A percentile compares a stretch with the other conserved stretches of the same genome.
Evolutionary conservation across 2,797 vertebrate genomes (phyloP).

Genomic region (Chiloscyllium punctatum): DNA sequence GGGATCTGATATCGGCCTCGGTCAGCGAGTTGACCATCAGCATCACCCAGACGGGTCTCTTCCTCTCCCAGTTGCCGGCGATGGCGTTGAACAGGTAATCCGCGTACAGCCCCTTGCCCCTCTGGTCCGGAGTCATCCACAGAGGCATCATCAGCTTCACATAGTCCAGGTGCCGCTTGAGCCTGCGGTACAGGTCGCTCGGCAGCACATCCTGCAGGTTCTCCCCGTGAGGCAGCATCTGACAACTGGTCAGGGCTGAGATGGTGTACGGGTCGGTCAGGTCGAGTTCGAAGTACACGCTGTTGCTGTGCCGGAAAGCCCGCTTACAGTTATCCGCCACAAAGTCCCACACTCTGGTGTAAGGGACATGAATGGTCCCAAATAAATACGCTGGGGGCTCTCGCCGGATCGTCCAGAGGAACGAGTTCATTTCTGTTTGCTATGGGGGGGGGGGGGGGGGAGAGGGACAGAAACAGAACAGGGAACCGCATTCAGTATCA

Average conservation of each 20-base stretch:
- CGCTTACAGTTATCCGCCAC: conserved; percentile 74
- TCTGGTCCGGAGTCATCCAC: conserved; percentile 77
- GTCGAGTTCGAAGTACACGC: conserved; percentile 75
- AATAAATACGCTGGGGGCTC: conserved; percentile 74
- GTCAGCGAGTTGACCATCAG: conserved; percentile 82
- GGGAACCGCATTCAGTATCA: neutral
- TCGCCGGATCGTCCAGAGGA: conserved; percentile 73
- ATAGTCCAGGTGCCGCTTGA: conserved; percentile 79
- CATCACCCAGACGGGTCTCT: conserved; percentile 81
- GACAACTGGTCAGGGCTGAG: conserved; percentile 75
- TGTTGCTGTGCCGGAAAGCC: conserved; percentile 70
- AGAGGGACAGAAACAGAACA: too few species aligned
- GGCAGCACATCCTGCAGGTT: conserved; percentile 75
- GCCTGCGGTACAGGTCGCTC: conserved; percentile 69
- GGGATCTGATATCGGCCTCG: conserved; percentile 69
- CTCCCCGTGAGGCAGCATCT: conserved; percentile 73
- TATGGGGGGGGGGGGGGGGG: conserved; percentile 40
- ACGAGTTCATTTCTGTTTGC: conserved; percentile 76
- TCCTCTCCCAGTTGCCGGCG: conserved; percentile 79
- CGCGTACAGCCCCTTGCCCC: conserved; percentile 72
- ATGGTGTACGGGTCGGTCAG: conserved; percentile 77
- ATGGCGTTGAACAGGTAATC: conserved; percentile 83
- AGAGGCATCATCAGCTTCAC: conserved; percentile 78
- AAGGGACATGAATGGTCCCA: conserved; percentile 79
- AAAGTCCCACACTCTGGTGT: conserved; percentile 78